A percentile compares a stretch with the other conserved stretches of the same genome.
phyloP scores from a whole-genome alignment of 2,888 invertebrate species.

The Xanthia icteritia region DNA sequence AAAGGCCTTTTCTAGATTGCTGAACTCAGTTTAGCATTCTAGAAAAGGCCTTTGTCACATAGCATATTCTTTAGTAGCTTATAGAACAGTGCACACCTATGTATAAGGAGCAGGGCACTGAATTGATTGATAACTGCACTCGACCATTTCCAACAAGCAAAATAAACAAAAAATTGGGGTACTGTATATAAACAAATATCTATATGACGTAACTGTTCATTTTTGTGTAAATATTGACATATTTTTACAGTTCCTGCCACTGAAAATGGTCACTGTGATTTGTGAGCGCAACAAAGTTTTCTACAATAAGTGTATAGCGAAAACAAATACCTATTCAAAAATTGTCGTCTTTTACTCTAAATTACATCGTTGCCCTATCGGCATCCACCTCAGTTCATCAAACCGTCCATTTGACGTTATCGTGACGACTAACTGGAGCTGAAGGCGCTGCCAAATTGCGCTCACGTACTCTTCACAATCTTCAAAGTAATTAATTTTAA shows the following conservation, averaged over 20 bases:
- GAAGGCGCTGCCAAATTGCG: conserved; percentile 68
- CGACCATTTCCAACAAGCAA: not conserved
- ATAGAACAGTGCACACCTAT: not conserved
- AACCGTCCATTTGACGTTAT: conserved; percentile 69
- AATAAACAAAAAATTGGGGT: not conserved
- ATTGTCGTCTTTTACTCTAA: not conserved
- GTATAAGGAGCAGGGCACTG: not conserved
- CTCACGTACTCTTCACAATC: conserved; percentile 72
- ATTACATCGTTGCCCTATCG: conserved; percentile 8
- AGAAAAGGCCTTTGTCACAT: not conserved
- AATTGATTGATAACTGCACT: conserved; percentile 23
- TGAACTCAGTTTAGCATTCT: not conserved
- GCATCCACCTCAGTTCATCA: conserved; percentile 63
- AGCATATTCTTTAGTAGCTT: not conserved
- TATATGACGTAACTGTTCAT: conserved; percentile 14
- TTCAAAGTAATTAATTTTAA: conserved; percentile 73
- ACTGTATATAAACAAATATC: conserved; percentile 13
- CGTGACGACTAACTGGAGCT: conserved; percentile 61
- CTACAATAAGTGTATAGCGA: not conserved
- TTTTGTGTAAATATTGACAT: conserved; percentile 13
- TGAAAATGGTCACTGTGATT: conserved; percentile 17
- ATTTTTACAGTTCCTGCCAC: conserved; percentile 1
- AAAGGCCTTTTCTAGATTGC: too few species aligned
- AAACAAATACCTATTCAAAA: not conserved
- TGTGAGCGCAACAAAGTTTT: not conserved